Percentiles rank a stretch among this genome's conserved stretches.
These are phyloP conservation scores for Synanthedon formicaeformis DNA, from an alignment of 2,888 invertebrate genomes.

Conservation along the genomic window DNA sequence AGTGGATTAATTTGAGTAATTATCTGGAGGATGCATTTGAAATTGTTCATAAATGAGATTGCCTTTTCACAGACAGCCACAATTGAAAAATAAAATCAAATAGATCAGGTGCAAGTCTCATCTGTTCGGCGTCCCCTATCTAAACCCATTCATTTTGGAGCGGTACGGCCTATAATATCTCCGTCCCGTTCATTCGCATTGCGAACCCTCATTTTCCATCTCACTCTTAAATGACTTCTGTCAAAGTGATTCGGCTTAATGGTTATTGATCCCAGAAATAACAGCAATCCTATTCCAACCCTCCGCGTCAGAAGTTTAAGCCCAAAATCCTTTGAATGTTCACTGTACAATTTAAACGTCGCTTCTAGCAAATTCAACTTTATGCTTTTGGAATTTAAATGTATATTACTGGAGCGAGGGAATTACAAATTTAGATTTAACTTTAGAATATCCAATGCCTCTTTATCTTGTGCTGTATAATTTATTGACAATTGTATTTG, in stretches of 20 bases:
- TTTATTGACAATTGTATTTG: slow-evolving; percentile 18
- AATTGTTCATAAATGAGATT: not conserved
- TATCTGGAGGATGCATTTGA: too few relatives aligned
- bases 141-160: slow-evolving; percentile 30
- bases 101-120: slow-evolving; percentile 34
- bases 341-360: slow-evolving; percentile 15
- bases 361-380: slow-evolving; percentile 40
- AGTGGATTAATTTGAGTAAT: too few relatives aligned
- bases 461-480: slow-evolving; percentile 7
- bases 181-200: slow-evolving; percentile 28
- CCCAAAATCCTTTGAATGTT: slow-evolving; percentile 14
- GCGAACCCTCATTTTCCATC: slow-evolving; percentile 22
- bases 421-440: slow-evolving; percentile 48
- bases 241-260: slow-evolving; percentile 55
- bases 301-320: slow-evolving; percentile 11
- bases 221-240: slow-evolving; percentile 47
- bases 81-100: slow-evolving; percentile 31
- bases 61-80: not conserved
- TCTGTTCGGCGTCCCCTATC: slow-evolving; percentile 40
- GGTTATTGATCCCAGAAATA: slow-evolving; percentile 55
- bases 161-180: slow-evolving; percentile 23
- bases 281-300: slow-evolving; percentile 4
- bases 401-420: slow-evolving; percentile 50
- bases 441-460: slow-evolving; percentile 8
- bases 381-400: slow-evolving; percentile 53